phyloP scores from a whole-genome alignment of 2,797 vertebrate genomes.

The Miichthys miiuy region DNA sequence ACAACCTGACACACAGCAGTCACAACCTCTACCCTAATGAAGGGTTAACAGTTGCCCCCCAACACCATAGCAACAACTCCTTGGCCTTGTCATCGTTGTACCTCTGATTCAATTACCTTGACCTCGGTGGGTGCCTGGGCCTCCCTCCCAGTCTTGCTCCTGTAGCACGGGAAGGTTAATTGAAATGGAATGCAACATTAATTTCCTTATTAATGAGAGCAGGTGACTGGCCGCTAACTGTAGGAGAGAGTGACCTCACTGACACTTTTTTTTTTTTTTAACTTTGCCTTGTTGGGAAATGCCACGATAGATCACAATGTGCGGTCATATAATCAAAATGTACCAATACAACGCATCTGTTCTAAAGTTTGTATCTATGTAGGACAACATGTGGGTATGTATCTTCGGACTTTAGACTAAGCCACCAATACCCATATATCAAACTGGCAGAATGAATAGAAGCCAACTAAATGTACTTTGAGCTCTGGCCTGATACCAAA shows the following conservation, averaged over 20 bases:
- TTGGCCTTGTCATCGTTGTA: conserved; percentile 78
- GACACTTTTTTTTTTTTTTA: conserved; percentile 29
- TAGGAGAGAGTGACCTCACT: conserved; percentile 75
- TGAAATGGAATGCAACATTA: conserved; percentile 89
- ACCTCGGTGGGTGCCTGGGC: conserved; percentile 80
- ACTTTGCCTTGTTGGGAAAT: conserved; percentile 50
- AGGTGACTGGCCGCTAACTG: conserved; percentile 76
- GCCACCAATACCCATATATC: conserved; percentile 3
- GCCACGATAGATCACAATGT: conserved; percentile 29
- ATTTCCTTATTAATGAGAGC: conserved; percentile 88
- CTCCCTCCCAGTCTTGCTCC: conserved; percentile 80
- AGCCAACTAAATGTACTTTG: conserved; percentile 24
- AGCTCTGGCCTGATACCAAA: conserved; percentile 14
- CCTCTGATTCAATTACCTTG: conserved; percentile 87
- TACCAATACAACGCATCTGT: conserved; percentile 4
- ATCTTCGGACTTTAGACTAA: conserved; percentile 19
- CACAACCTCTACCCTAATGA: conserved; percentile 64
- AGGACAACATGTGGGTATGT: not conserved
- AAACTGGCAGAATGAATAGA: not conserved
- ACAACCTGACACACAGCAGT: conserved; percentile 51
- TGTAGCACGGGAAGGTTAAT: conserved; percentile 86
- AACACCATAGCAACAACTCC: conserved; percentile 70
- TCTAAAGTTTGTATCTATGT: conserved; percentile 5
- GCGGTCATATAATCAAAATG: conserved; percentile 12
- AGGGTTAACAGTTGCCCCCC: conserved; percentile 58